A percentile compares a stretch with the other conserved stretches of the same genome.
Conservation (phyloP, 92 coral and sea anemone species). For the Palythoa grandiflora region DNA sequence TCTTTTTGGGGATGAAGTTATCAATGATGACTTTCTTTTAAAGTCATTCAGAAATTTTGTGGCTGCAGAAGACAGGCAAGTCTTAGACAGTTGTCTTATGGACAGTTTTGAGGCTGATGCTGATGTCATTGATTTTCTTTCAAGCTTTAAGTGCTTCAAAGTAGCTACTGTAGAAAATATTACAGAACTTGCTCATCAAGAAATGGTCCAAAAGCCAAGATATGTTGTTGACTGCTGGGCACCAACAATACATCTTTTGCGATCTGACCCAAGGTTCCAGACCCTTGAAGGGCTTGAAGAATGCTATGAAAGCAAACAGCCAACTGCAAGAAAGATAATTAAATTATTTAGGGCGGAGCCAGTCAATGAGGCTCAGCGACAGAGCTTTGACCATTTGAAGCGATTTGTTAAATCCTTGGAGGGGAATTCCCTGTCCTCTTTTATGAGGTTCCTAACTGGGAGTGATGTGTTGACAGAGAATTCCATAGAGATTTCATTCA, state of each 20-base stretch:
- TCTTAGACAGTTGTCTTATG: conserved; percentile 41
- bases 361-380: conserved; percentile 26
- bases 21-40: conserved; percentile 43
- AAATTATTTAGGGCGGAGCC: conserved; percentile 30
- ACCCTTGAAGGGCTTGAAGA: conserved; percentile 43
- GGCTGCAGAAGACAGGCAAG: conserved; percentile 50
- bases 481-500: conserved; percentile 33
- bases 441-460: conserved; percentile 39
- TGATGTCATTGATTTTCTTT: conserved; percentile 42
- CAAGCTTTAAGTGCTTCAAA: conserved; percentile 39
- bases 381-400: conserved; percentile 41
- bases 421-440: conserved; percentile 28
- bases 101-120: conserved; percentile 47
- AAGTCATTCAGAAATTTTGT: conserved; percentile 48
- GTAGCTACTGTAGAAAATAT: conserved; percentile 38
- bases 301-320: conserved; percentile 42
- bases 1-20: conserved; percentile 53
- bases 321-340: conserved; percentile 53
- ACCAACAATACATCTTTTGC: conserved; percentile 33
- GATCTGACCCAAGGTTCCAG: conserved; percentile 31
- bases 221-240: conserved; percentile 52
- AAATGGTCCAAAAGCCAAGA: conserved; percentile 52
- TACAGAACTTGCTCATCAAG: conserved; percentile 53
- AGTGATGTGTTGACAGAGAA: conserved; percentile 26
- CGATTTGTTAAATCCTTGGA: conserved; percentile 48